phyloP scores from a whole-genome alignment of 2,888 invertebrate genomes.

The Platycnemis pennipes region DNA sequence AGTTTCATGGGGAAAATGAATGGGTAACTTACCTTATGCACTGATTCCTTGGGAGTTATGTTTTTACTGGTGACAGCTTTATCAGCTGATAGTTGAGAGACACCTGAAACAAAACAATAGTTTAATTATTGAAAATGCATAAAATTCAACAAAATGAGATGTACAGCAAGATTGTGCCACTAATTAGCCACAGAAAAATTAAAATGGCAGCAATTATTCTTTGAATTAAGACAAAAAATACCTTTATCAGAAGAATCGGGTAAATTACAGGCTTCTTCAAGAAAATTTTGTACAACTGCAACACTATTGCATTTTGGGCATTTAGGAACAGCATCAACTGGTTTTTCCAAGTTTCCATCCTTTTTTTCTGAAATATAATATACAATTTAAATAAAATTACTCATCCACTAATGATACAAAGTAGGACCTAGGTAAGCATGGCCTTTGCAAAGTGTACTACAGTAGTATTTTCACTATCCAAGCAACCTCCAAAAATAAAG shows the following conservation, averaged over 20 bases:
- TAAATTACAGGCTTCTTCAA: not conserved
- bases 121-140: too few species aligned
- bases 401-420: not conserved
- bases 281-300: conserved; percentile 7
- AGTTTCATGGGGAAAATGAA: too few species aligned
- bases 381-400: too few species aligned
- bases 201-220: too few species aligned
- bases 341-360: not conserved
- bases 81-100: not conserved
- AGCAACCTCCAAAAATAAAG: too few species aligned
- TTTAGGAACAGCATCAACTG: not conserved
- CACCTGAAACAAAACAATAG: not conserved
- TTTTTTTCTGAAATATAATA: not conserved
- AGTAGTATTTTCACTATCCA: too few species aligned
- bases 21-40: not conserved
- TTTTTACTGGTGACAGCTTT: not conserved
- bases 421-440: too few species aligned
- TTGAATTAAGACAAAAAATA: not conserved
- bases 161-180: too few species aligned
- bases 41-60: not conserved
- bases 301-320: conserved; percentile 49
- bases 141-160: too few species aligned
- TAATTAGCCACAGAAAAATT: too few species aligned
- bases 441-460: too few species aligned
- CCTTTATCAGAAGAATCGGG: not conserved